phyloP scores from a whole-genome alignment of 2,113 vertebrate species.

The Hypomesus transpacificus region DNA sequence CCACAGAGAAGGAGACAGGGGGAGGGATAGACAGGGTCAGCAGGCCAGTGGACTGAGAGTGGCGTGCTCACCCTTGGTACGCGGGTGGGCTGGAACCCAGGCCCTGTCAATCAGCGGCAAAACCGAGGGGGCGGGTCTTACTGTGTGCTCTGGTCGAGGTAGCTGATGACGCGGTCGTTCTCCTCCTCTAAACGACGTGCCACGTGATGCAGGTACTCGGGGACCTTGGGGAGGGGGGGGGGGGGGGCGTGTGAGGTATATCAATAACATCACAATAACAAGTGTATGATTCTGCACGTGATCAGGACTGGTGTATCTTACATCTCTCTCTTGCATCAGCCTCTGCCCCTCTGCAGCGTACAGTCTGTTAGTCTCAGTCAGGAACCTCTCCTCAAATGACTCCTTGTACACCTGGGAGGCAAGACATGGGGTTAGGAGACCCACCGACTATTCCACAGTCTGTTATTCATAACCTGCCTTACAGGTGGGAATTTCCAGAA shows the following conservation, averaged over 20 bases:
- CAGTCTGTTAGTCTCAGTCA: constrained; percentile 93
- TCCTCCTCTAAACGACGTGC: constrained; percentile 97
- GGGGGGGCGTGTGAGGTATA: not conserved
- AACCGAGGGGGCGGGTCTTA: constrained; percentile 64
- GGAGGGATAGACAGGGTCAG: not conserved
- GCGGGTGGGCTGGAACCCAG: not conserved
- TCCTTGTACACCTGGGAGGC: constrained; percentile 90
- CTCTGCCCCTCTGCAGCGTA: constrained; percentile 95
- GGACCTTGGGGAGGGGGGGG: constrained; percentile 43
- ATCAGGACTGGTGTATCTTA: constrained; percentile 56
- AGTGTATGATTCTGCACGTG: not conserved
- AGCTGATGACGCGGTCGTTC: constrained; percentile 94
- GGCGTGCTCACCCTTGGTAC: too few relatives aligned
- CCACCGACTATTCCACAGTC: too few relatives aligned
- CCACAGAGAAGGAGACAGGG: constrained; percentile 39
- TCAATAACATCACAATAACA: not conserved
- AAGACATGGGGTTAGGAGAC: not conserved
- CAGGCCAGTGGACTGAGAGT: not conserved
- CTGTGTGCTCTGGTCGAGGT: constrained; percentile 85
- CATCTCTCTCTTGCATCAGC: constrained; percentile 98
- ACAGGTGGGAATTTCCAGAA: too few relatives aligned
- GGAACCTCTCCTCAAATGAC: constrained; percentile 93
- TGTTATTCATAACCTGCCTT: too few relatives aligned
- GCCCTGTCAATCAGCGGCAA: not conserved
- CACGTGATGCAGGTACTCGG: constrained; percentile 91